These are phyloP conservation scores for Nesidiocoris tenuis DNA, from an alignment of 2,888 invertebrate genomes.

Conservation along the genomic window DNA sequence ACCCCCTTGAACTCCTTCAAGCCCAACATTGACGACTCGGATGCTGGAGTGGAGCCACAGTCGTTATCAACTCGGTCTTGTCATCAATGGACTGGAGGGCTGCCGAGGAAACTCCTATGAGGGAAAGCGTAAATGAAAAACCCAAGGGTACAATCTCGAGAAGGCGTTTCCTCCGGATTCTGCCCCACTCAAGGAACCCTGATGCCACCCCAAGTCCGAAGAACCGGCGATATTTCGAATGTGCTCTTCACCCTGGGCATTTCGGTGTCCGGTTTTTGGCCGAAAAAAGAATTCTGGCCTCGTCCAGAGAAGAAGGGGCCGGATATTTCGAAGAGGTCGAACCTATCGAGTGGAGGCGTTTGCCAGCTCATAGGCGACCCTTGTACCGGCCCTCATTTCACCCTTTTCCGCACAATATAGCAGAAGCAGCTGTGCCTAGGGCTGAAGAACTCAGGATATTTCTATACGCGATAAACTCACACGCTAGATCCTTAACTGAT, in stretches of 20 bases:
- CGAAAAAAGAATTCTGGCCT: not conserved
- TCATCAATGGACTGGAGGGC: no score
- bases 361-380: no score
- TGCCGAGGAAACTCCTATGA: not conserved
- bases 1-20: not conserved
- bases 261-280: not conserved
- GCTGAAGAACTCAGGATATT: not conserved
- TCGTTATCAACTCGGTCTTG: not conserved
- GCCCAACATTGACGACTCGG: not conserved
- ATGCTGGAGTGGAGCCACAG: no score
- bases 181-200: no score
- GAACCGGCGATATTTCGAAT: not conserved
- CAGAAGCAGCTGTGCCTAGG: not conserved
- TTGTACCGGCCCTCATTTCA: no score
- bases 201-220: no score
- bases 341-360: not conserved
- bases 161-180: no score
- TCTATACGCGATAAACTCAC: not conserved
- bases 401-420: constrained; percentile 9
- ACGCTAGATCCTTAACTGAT: no score
- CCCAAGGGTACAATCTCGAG: not conserved
- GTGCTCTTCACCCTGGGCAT: no score
- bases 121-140: not conserved
- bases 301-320: no score
- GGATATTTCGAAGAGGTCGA: constrained; percentile 12